These are phyloP conservation scores for Scomber japonicus DNA, from an alignment of 2,113 vertebrate species.

Conservation along the genomic window DNA sequence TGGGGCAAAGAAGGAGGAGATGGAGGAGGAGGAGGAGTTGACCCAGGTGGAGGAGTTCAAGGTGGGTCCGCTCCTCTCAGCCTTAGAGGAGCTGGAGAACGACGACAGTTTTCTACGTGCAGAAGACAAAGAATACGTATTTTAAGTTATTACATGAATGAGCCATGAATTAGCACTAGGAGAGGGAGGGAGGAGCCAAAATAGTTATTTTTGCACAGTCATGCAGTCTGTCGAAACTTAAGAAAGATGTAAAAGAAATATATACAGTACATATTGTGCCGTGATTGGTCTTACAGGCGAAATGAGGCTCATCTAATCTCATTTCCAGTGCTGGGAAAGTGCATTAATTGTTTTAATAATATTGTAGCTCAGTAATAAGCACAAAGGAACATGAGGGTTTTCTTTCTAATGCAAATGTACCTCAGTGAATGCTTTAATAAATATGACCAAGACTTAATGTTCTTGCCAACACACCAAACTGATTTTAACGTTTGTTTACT, in stretches of 20 bases:
- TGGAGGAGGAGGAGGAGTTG: constrained; percentile 31
- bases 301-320: not conserved
- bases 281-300: not conserved
- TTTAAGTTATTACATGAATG: constrained; percentile 53
- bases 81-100: constrained; percentile 64
- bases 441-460: constrained; percentile 9
- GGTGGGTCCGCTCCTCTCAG: constrained; percentile 18
- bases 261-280: not conserved
- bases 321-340: constrained; percentile 2
- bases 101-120: constrained; percentile 71
- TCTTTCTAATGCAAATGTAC: constrained; percentile 24
- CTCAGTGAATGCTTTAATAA: constrained; percentile 31
- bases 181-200: constrained; percentile 28
- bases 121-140: constrained; percentile 50
- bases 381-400: constrained; percentile 33
- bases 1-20: not conserved
- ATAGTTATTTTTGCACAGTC: constrained; percentile 25
- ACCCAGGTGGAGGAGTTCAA: constrained; percentile 46
- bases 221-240: constrained; percentile 25
- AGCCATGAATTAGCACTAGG: constrained; percentile 31
- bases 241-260: not conserved
- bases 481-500: constrained; percentile 4
- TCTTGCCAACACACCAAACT: constrained; percentile 38
- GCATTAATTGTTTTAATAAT: not conserved
- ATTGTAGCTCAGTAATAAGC: constrained; percentile 1